A percentile compares a stretch with the other conserved stretches of the same genome.
Conservation (phyloP, 2,113 vertebrate species). For the Pollachius pollachius region DNA sequence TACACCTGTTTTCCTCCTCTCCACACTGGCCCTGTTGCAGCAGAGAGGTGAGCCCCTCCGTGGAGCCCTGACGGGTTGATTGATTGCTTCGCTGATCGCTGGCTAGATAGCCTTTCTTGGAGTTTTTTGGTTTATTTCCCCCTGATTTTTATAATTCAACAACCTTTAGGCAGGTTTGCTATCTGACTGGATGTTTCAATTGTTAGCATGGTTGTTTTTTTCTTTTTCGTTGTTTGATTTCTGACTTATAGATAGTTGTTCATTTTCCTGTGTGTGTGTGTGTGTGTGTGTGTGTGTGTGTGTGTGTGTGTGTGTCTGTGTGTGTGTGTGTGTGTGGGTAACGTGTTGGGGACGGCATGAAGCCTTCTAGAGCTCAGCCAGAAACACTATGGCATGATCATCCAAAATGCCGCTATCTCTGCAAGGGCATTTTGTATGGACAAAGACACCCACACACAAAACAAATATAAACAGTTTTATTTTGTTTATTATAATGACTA, state of each 20-base stretch:
- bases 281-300: no score
- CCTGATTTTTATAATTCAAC: no score
- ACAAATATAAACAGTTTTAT: not conserved
- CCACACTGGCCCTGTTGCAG: no score
- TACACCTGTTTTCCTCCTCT: no score
- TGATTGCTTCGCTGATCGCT: no score
- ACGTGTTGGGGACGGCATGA: not conserved
- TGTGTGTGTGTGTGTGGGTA: not conserved
- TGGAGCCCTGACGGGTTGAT: no score
- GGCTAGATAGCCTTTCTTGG: no score
- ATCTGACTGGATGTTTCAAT: not conserved
- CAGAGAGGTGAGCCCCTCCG: no score
- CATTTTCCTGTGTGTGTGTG: not conserved
- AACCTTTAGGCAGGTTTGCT: no score
- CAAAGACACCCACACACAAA: not conserved
- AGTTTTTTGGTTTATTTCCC: no score
- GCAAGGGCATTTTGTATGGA: not conserved
- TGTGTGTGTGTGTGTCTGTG: not conserved
- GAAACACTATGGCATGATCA: not conserved
- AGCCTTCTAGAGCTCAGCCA: not conserved
- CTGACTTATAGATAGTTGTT: not conserved
- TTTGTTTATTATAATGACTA: not conserved
- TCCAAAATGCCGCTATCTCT: not conserved
- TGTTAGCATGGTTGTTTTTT: not conserved
- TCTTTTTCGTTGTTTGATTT: not conserved